Percentiles rank a stretch among this genome's conserved stretches.
Conservation (phyloP, 2,113 vertebrate genomes). For the Tenrec ecaudatus region DNA sequence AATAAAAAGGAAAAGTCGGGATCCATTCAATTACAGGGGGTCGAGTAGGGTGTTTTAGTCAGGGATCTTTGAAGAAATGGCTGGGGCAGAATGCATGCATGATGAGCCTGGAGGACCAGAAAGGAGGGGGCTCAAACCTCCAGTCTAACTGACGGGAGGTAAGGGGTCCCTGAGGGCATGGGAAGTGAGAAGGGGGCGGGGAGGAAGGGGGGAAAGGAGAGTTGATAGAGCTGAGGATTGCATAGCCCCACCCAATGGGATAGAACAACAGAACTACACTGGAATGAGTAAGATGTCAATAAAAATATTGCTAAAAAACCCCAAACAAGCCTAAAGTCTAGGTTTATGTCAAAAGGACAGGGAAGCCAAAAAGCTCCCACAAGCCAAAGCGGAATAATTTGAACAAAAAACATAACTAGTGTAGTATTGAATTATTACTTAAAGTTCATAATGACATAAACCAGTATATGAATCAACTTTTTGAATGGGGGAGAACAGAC, state of each 20-base stretch:
- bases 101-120: neutral
- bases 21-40: too few relatives aligned
- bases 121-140: neutral
- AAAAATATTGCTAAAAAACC: too few relatives aligned
- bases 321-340: too few relatives aligned
- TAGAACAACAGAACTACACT: too few relatives aligned
- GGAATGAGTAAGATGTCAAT: too few relatives aligned
- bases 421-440: neutral
- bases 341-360: too few relatives aligned
- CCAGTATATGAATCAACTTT: neutral
- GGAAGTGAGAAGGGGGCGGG: neutral
- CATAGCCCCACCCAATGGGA: too few relatives aligned
- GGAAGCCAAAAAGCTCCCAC: neutral
- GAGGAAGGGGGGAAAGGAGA: too few relatives aligned
- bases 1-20: too few relatives aligned
- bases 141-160: too few relatives aligned
- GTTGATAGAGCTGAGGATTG: too few relatives aligned
- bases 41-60: neutral
- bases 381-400: neutral
- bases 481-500: neutral
- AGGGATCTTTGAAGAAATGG: neutral
- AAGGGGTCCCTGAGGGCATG: too few relatives aligned
- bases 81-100: neutral
- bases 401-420: neutral
- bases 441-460: slow-evolving; percentile 10